Evolutionary conservation across 2,888 invertebrate species (phyloP).

Genomic region (Eupithecia tripunctaria): DNA sequence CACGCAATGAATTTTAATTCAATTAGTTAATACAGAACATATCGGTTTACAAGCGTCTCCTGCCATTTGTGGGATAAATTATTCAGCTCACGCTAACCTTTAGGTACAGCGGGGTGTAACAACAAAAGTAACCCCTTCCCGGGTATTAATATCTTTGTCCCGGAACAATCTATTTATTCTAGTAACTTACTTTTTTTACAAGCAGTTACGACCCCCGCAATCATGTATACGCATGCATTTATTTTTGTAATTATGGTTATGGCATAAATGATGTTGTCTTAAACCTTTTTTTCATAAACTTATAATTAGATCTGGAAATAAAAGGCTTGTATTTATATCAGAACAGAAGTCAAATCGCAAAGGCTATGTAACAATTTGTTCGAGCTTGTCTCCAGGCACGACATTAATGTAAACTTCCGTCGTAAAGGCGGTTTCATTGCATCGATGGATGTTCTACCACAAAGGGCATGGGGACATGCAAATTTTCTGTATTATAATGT

Average conservation of each 20-base stretch:
- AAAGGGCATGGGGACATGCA: constrained; percentile 77
- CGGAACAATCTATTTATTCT: neutral
- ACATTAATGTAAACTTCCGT: constrained; percentile 23
- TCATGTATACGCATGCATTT: no score
- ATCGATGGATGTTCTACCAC: constrained; percentile 52
- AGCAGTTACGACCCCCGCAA: no score
- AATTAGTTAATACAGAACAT: constrained; percentile 62
- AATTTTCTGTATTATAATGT: constrained; percentile 75
- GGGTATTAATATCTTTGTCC: constrained; percentile 15
- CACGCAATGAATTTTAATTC: constrained; percentile 67
- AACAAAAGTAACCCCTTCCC: constrained; percentile 19
- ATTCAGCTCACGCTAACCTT: constrained; percentile 65
- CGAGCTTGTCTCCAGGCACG: neutral
- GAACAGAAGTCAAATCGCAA: neutral
- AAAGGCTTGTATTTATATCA: neutral
- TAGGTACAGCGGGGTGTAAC: constrained; percentile 29
- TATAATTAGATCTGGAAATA: neutral
- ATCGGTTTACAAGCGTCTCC: constrained; percentile 58
- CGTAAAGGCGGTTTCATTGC: constrained; percentile 39
- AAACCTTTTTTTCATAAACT: neutral
- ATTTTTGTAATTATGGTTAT: no score
- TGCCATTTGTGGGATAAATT: constrained; percentile 57
- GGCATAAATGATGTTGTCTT: no score
- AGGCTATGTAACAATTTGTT: neutral
- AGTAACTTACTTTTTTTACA: neutral